Base-by-base conservation (phyloP, 2,113 vertebrate genomes). In the Leiothrix lutea region DNA sequence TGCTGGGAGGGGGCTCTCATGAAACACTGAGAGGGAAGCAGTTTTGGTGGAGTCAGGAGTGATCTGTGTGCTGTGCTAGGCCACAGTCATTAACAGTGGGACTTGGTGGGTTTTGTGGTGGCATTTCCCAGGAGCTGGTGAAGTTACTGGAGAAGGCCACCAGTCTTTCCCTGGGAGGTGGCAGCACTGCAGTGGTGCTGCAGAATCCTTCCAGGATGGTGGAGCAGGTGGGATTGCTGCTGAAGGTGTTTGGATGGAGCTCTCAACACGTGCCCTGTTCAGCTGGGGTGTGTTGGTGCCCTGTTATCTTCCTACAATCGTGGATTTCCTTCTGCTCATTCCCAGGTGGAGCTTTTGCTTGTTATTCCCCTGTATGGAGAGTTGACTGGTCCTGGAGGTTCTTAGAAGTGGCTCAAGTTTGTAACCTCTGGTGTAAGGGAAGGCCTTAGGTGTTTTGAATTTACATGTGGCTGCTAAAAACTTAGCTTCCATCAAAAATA, bases 301-400 rank as follows among this genome's bases (percentile, higher is more conserved):
- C 23, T 40, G 25, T 58, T 54, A n/a, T 6, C 26, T 4, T 72
- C n/a, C 35, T 26, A 9, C 6, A 13, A 15, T 13, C 0, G 0
- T 13, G 51, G 54, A 53, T 23, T 74, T 71, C 26, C n/a, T 78
- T 12, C 31, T 20, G 13, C 17, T 58, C 14, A 2, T 23, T 88
- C 47, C 9, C 26, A 72, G 28, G 7, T 35, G 25, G 50, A 83
- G 4, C 14, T 92, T 79, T 88, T 66, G 14, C 15, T 79, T 57
- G 21, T n/a, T 48, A 36, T 19, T 42, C 2, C 4, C 9, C 15
- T 10, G 8, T 29, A 26, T 11, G 31, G 70, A 33, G 24, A 22
- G 24, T 19, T 77, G 53, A 9, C 11, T 86, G 18, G 26, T 5
- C 25, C 18, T 53, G 31, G 16, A 57, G 4, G 15, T 26, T 77